Evolutionary conservation across 1,140 invertebrate species (phyloP).

Genomic region (Leptestheria dahalacensis): DNA sequence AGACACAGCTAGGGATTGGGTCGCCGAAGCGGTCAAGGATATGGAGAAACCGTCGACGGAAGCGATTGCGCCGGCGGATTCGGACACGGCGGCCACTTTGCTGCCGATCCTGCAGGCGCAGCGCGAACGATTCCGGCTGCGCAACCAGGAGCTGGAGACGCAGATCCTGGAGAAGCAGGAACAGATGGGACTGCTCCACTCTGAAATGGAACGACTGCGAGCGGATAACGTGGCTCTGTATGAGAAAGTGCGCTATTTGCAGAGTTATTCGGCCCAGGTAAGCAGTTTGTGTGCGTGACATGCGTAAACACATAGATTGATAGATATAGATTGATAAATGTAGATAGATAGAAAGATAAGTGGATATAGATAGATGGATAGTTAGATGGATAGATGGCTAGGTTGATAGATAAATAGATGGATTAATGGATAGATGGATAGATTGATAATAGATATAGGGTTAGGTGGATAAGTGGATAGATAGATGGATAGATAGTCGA

Average conservation of each 20-base stretch:
- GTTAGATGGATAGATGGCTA: too few species aligned
- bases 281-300: neutral
- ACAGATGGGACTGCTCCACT: slow-evolving; percentile 31
- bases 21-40: slow-evolving; percentile 14
- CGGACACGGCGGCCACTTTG: slow-evolving; percentile 26
- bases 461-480: too few species aligned
- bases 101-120: slow-evolving; percentile 33
- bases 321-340: too few species aligned
- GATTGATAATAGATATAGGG: too few species aligned
- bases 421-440: too few species aligned
- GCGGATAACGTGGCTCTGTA: slow-evolving; percentile 39
- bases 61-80: neutral
- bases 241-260: slow-evolving; percentile 38
- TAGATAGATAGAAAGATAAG: too few species aligned
- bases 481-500: too few species aligned
- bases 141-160: slow-evolving; percentile 33
- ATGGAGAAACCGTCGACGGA: neutral
- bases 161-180: slow-evolving; percentile 28
- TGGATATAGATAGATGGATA: too few species aligned
- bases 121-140: slow-evolving; percentile 28
- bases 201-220: slow-evolving; percentile 34
- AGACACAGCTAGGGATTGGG: slow-evolving; percentile 12
- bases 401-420: too few species aligned
- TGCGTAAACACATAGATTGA: neutral
- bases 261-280: slow-evolving; percentile 29